Percentiles rank a stretch among this genome's conserved stretches.
phyloP scores from a whole-genome alignment of 2,797 vertebrate genomes.

The Hemibagrus guttatus region DNA sequence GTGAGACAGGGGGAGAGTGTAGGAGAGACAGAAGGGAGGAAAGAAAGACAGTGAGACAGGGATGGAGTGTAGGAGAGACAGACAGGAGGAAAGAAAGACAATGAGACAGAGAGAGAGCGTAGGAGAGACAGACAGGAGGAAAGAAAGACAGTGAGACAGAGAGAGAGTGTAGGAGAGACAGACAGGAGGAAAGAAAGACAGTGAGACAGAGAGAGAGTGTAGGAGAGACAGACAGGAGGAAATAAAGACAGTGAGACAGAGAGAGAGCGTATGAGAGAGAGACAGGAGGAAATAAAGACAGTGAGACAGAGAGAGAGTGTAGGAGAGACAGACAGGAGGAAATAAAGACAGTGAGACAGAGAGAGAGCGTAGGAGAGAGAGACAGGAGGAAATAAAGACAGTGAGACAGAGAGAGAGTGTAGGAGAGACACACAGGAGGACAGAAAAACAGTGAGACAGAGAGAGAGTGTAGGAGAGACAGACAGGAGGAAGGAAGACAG shows the following conservation, averaged over 20 bases:
- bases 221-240: background rate
- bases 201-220: background rate
- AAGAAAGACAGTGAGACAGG: no score
- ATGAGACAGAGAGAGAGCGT: background rate
- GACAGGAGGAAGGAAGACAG: conserved; percentile 24
- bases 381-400: no score
- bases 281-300: background rate
- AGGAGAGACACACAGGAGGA: background rate
- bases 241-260: no score
- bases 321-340: no score
- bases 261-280: no score
- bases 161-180: background rate
- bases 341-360: no score
- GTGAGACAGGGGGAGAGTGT: background rate
- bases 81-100: background rate
- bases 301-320: background rate
- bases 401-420: background rate
- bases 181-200: no score
- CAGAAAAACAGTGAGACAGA: no score
- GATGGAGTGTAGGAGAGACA: background rate
- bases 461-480: conserved; percentile 9
- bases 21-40: background rate
- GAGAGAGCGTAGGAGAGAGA: background rate
- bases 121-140: background rate
- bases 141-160: background rate